Evolutionary conservation across 2,888 invertebrate genomes (phyloP), one percentile per base, ranked within the genome.

Genomic region (Epirrhoe alternata): DNA sequence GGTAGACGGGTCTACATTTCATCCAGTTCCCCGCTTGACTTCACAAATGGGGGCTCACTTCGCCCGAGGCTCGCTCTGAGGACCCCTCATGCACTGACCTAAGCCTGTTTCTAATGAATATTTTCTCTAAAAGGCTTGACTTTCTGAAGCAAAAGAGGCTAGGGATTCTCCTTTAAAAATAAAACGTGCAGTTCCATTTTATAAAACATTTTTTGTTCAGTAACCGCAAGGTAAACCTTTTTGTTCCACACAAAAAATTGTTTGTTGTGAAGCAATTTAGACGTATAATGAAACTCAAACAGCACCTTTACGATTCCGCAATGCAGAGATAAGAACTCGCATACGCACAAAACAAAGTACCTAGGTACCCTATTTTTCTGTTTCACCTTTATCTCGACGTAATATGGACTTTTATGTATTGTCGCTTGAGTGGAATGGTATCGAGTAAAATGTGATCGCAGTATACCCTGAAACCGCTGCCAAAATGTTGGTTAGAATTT

Each of bases 21-120:
- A 76, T 77, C 77, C 80, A 74, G 70, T 78, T 81, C 80, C 82
- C 76, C 78, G 76, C 70, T 68, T 73, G 76, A 78, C 75, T 77
- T 80, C 77, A 70, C 79, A 74, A 75, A 77, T 72, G 72, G 70
- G 66, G 67, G 70, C 66, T 67, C 66, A 53, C 45, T 58, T 55
- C n/a, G 73, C 74, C 76, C 70, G 57, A 62, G 67, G 59, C 66
- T 63, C 69, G 66, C 52, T 52, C 17, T 64, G 58, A 76, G 73
- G 72, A 75, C 61, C 57, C 47, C 66, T 58, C 64, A 69, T 64
- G 66, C 61, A 50, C 61, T 64, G 66, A 65, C 70, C 66, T 58
- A 33, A 58, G 50, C 66, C 53, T 57, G 57, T 42, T 57, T 56
- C 61, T 54, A 64, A 64, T 64, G 64, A 53, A 64, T 61, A 67